Percentiles rank a stretch among this genome's conserved stretches.
Conservation (phyloP, 2,113 vertebrate genomes). For the crab-eating macaque (Macaca fascicularis) region T2T-MFA8v1.1 NC_088381.1:130166501-130167000, state of each 20-base stretch:
- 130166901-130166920: neutral
- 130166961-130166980: neutral
- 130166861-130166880: neutral
- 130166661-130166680: neutral
- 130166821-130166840: neutral
- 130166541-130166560: neutral
- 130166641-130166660: neutral
- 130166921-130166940: neutral
- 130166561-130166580: neutral
- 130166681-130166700: neutral
- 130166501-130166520: neutral
- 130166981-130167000: neutral
- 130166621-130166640: neutral
- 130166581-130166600: neutral
- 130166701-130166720: neutral
- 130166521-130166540: neutral
- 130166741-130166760: neutral
- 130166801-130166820: neutral
- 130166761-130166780: neutral
- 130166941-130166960: neutral
- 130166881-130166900: neutral
- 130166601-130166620: accelerated
- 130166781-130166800: neutral
- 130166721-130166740: neutral
- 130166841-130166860: neutral